Conservation (phyloP, 2,113 vertebrate genomes). For the Uria lomvia region DNA sequence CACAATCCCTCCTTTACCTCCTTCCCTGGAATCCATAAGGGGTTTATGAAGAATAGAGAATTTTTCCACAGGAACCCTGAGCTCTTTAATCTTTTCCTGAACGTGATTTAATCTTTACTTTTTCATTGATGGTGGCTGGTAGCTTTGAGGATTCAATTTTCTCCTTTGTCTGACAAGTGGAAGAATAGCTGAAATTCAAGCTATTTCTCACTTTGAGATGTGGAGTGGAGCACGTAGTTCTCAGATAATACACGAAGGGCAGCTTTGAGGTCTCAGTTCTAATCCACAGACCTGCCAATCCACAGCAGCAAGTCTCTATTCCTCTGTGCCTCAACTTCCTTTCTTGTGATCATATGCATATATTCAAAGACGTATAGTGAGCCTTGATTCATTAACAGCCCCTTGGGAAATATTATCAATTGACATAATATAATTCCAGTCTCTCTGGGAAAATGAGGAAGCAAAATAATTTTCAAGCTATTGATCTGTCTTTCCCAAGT, state of each 20-base stretch:
- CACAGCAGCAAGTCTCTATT: not conserved
- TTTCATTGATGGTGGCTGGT: not conserved
- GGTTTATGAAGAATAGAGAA: not conserved
- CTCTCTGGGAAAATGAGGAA: not conserved
- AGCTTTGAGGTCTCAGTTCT: not conserved
- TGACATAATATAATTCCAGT: not conserved
- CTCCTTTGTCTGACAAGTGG: not conserved
- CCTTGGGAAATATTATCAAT: not conserved
- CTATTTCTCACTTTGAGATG: not conserved
- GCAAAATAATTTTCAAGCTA: not conserved
- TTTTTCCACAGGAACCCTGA: not conserved
- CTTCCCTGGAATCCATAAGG: not conserved
- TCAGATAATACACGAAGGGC: not conserved
- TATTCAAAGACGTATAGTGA: not conserved
- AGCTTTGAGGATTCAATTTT: not conserved
- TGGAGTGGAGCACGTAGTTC: not conserved
- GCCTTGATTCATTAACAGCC: not conserved
- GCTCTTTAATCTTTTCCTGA: not conserved
- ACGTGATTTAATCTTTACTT: not conserved
- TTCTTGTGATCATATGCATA: not conserved
- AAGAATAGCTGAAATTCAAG: not conserved
- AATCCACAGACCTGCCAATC: not conserved
- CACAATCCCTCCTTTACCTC: not conserved
- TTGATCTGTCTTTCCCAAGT: not conserved
- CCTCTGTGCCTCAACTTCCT: not conserved